Conservation (phyloP, 1,140 invertebrate genomes). For the Zaprionus africanus region DNA sequence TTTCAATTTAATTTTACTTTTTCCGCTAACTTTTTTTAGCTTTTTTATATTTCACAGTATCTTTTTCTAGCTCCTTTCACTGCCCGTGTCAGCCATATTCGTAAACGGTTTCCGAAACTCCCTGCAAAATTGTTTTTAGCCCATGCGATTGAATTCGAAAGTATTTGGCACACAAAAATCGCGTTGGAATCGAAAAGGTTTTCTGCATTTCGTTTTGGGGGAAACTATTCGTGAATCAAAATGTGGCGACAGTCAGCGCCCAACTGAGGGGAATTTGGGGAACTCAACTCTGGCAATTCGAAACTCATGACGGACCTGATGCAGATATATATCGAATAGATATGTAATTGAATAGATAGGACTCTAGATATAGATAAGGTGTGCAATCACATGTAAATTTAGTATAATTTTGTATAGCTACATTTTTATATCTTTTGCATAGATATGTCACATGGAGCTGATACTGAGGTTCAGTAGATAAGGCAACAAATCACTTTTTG, state of each 20-base stretch:
- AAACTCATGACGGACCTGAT: background rate
- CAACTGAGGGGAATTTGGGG: conserved; percentile 32
- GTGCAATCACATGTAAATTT: conserved; percentile 4
- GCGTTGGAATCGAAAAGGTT: conserved; percentile 37
- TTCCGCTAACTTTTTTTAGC: background rate
- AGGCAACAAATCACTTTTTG: conserved; percentile 1
- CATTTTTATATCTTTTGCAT: background rate
- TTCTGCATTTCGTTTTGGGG: conserved; percentile 61
- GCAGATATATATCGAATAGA: background rate
- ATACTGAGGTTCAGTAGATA: background rate
- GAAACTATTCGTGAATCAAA: conserved; percentile 11
- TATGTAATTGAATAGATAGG: background rate
- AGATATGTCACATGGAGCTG: conserved; percentile 21
- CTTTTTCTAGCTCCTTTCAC: background rate
- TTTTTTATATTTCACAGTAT: background rate
- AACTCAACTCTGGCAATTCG: conserved; percentile 48
- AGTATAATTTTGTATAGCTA: background rate
- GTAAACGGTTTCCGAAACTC: conserved; percentile 27
- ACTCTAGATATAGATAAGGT: background rate
- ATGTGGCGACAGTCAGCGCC: conserved; percentile 10
- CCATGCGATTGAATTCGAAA: conserved; percentile 14
- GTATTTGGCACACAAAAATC: conserved; percentile 41
- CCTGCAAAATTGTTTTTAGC: conserved; percentile 4
- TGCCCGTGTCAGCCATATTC: conserved; percentile 66
- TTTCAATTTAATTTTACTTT: conserved; percentile 5